These are phyloP conservation scores for Podarcis muralis DNA, from an alignment of 2,113 vertebrate genomes.

Conservation along the genomic window DNA sequence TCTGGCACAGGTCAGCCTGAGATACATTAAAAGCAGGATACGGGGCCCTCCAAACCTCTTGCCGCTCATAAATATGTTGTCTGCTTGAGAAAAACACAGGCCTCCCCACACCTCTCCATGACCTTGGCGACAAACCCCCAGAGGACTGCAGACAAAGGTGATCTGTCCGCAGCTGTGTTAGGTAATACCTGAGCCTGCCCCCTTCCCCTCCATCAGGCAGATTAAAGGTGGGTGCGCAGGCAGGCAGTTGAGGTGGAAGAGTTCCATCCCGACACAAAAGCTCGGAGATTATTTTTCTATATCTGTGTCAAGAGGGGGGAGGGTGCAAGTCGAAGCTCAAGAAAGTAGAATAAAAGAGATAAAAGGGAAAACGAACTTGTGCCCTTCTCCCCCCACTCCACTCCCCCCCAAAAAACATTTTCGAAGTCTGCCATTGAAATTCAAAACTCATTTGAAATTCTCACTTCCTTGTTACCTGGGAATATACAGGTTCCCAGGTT, in stretches of 20 bases:
- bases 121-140: slow-evolving; percentile 46
- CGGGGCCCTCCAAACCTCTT: background rate
- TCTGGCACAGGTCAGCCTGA: background rate
- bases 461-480: background rate
- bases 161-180: slow-evolving; percentile 50
- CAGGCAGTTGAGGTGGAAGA: slow-evolving; percentile 4
- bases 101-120: slow-evolving; percentile 17
- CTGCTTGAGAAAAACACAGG: background rate
- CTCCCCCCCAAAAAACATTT: background rate
- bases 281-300: slow-evolving; percentile 28
- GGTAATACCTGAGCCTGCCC: slow-evolving; percentile 52
- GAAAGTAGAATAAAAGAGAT: slow-evolving; percentile 10
- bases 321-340: slow-evolving; percentile 15
- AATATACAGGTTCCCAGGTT: background rate
- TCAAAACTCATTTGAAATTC: background rate
- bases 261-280: slow-evolving; percentile 29
- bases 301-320: slow-evolving; percentile 2
- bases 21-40: background rate
- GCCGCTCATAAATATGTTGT: background rate
- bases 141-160: slow-evolving; percentile 53
- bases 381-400: background rate
- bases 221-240: background rate
- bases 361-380: slow-evolving; percentile 12
- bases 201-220: slow-evolving; percentile 24
- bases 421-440: slow-evolving; percentile 11